Base-by-base conservation (phyloP, 2,797 vertebrate species). In the Morelia viridis region DNA sequence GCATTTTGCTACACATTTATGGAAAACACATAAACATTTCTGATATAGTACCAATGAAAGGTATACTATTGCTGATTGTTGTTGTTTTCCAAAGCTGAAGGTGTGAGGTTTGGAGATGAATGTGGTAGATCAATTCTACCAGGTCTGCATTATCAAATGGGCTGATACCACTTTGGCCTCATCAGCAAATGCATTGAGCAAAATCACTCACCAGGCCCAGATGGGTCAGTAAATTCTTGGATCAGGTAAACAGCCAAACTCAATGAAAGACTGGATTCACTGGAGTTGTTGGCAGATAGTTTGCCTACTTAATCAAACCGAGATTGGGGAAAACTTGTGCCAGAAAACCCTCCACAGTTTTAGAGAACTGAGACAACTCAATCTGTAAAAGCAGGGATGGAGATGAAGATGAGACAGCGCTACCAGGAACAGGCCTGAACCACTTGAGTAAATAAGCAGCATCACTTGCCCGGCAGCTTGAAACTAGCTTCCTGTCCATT, bases 41-140 rank as follows among this genome's bases (percentile, higher is more conserved):
- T 91, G 92, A 95, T 94, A 91, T n/a, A 93, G 93, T 95, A 93
- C 93, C 86, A 94, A 89, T 71, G 93, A 94, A 94, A 95, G 90
- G 46, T 57, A 50, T 65, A 60, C 17, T 60, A 5, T 19, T 0
- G 17, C 58, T 60, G 58, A 19, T 60, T 4, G 58, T 60, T 60
- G 58, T 50, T 50, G 92, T 94, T 95, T 93, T 95, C 26, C 92
- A 95, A 26, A 90, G 91, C 93, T 26, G 65, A 94, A 64, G 92
- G 58, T 35, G 68, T 89, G 61, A 95, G 94, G 95, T 93, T 90
- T 90, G 41, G 41, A 56, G 56, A 64, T 84, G 87, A 91, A 83
- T 53, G 19, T 11, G 19, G 46, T 35, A 22, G 58, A 13, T 35
- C 11, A 83, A 83, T 24, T 62, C 46, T 9, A 22, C 28, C 28